These are phyloP conservation scores for Pyrgus malvae DNA, from an alignment of 2,888 invertebrate species.

Conservation along the genomic window DNA sequence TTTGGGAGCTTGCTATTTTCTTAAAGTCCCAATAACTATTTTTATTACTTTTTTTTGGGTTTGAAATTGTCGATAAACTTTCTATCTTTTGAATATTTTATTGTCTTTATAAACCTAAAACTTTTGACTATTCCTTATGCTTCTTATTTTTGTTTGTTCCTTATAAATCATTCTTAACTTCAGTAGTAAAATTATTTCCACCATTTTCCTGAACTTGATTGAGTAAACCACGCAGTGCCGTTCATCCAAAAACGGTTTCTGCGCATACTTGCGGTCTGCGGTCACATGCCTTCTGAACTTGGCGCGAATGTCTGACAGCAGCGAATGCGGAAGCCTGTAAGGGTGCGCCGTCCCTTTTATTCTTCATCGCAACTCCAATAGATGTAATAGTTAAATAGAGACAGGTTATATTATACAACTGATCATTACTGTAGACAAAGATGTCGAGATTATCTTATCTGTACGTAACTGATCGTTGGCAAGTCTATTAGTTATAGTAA, in stretches of 20 bases:
- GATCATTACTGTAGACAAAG: slow-evolving; percentile 29
- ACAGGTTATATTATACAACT: slow-evolving; percentile 34
- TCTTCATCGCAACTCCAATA: slow-evolving; percentile 29
- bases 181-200: slow-evolving; percentile 33
- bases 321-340: slow-evolving; percentile 47
- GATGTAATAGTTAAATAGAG: slow-evolving; percentile 1
- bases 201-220: no score
- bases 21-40: no score
- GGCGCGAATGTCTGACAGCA: slow-evolving; percentile 33
- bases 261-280: slow-evolving; percentile 44
- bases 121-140: no score
- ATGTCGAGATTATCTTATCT: slow-evolving; percentile 22
- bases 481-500: slow-evolving; percentile 10
- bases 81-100: no score
- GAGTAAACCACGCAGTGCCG: no score
- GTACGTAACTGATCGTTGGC: slow-evolving; percentile 20
- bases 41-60: no score
- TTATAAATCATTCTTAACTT: not conserved
- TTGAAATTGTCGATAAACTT: no score
- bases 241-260: slow-evolving; percentile 47
- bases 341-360: slow-evolving; percentile 33
- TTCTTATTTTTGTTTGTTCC: not conserved
- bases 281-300: slow-evolving; percentile 36
- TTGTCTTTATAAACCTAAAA: no score
- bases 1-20: no score